phyloP scores from a whole-genome alignment of 2,113 vertebrate species.

The Petrocephalus zakoni region DNA sequence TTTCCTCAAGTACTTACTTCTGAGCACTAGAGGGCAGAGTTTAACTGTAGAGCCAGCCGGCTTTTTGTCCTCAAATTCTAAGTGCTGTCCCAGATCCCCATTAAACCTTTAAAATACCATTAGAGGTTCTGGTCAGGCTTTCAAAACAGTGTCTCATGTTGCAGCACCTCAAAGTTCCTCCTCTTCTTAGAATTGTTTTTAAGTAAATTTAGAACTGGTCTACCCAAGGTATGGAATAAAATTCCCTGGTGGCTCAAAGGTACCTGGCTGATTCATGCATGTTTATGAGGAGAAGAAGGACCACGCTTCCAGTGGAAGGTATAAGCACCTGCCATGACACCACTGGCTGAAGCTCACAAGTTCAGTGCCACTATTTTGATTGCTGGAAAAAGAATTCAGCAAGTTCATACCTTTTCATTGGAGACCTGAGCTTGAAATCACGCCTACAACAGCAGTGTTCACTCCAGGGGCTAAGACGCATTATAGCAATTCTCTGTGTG shows the following conservation, averaged over 20 bases:
- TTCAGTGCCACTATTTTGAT: no score
- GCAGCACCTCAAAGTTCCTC: neutral
- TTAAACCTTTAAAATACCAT: constrained; percentile 4
- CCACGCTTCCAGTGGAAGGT: neutral
- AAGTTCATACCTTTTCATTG: no score
- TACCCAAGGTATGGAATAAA: neutral
- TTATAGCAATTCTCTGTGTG: neutral
- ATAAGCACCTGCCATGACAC: neutral
- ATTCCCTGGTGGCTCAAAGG: neutral
- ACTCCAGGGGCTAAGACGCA: neutral
- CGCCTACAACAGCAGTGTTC: neutral
- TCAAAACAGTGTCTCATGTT: constrained; percentile 7
- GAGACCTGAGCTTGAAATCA: no score
- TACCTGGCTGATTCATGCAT: neutral
- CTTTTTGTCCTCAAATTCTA: neutral
- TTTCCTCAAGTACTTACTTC: neutral
- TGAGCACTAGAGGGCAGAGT: constrained; percentile 4
- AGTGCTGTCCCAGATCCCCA: neutral
- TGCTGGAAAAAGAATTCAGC: no score
- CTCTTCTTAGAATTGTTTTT: neutral
- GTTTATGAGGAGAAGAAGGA: neutral
- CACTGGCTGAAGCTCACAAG: no score
- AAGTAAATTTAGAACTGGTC: neutral
- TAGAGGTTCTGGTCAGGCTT: constrained; percentile 6
- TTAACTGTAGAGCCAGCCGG: neutral